These are phyloP conservation scores for Plecturocebus donacophilus DNA, from an alignment of 2,113 vertebrate species.

Conservation along the genomic window DNA sequence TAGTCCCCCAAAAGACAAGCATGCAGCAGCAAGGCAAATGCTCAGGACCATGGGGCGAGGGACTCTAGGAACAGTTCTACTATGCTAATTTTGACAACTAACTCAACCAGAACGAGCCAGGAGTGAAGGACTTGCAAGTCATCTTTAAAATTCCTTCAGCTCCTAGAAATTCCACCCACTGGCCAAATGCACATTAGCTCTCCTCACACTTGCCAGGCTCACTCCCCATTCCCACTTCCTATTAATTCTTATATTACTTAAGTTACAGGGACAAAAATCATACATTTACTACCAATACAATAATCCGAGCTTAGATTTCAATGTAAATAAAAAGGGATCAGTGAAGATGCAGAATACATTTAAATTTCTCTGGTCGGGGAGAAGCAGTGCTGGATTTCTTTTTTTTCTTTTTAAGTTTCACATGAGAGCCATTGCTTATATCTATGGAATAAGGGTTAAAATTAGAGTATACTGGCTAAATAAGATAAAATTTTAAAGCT, in stretches of 20 bases:
- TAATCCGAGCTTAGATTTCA: not conserved
- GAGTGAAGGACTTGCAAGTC: not conserved
- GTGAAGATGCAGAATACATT: slow-evolving; percentile 26
- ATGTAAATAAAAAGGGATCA: slow-evolving; percentile 30
- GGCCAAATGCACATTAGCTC: not conserved
- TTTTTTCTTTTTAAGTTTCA: not conserved
- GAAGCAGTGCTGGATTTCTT: not conserved
- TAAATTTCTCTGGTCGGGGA: not conserved
- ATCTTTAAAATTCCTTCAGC: slow-evolving; percentile 40
- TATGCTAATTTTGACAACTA: not conserved
- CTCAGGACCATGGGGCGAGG: not conserved
- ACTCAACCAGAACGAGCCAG: not conserved
- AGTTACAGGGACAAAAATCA: not conserved
- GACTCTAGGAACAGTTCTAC: not conserved
- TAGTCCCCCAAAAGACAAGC: not conserved
- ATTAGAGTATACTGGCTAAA: not conserved
- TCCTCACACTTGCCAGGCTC: not conserved
- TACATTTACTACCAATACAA: not conserved
- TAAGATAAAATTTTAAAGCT: slow-evolving; percentile 18
- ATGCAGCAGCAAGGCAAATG: not conserved
- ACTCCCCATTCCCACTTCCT: not conserved
- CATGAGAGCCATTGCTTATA: not conserved
- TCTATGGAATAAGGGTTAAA: slow-evolving; percentile 29
- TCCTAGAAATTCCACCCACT: not conserved
- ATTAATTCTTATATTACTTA: not conserved